A percentile compares a stretch with the other conserved stretches of the same genome.
These are phyloP conservation scores for Stylophora pistillata DNA, from an alignment of 64 coral and sea anemone genomes.

Conservation along the genomic window DNA sequence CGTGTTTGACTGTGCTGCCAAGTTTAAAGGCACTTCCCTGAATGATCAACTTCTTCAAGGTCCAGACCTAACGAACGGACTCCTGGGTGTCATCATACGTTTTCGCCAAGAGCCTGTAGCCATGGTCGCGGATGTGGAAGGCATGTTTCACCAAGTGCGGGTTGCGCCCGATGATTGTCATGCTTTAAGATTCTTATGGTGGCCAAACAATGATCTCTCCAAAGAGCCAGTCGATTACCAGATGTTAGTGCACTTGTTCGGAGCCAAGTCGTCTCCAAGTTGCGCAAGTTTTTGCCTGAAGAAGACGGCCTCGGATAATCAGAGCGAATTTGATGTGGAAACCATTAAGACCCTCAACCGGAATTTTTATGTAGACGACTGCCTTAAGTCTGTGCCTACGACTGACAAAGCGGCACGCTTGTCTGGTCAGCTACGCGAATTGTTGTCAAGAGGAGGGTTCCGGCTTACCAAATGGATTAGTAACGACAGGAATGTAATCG, in stretches of 20 bases:
- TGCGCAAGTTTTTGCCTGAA: constrained; percentile 42
- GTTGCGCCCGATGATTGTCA: constrained; percentile 38
- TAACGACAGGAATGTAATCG: constrained; percentile 20
- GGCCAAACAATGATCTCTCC: constrained; percentile 48
- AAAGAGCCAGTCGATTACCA: constrained; percentile 30
- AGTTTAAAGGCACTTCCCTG: background rate
- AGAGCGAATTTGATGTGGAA: background rate
- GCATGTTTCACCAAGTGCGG: constrained; percentile 67
- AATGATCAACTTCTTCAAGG: background rate
- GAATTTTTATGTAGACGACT: constrained; percentile 51
- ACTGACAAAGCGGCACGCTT: background rate
- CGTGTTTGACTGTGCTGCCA: background rate
- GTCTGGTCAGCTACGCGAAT: background rate
- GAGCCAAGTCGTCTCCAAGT: constrained; percentile 43
- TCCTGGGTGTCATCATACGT: background rate
- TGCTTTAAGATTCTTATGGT: constrained; percentile 66
- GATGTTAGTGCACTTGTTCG: constrained; percentile 63
- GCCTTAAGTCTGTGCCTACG: constrained; percentile 17
- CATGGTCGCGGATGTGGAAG: background rate
- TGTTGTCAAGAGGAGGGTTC: constrained; percentile 38
- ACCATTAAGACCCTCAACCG: constrained; percentile 8
- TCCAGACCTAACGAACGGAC: background rate
- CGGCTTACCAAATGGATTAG: constrained; percentile 20
- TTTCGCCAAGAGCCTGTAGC: background rate
- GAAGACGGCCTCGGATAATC: constrained; percentile 20